These are phyloP conservation scores for Danio jaintianensis DNA, from an alignment of 2,797 vertebrate species.

Conservation along the genomic window DNA sequence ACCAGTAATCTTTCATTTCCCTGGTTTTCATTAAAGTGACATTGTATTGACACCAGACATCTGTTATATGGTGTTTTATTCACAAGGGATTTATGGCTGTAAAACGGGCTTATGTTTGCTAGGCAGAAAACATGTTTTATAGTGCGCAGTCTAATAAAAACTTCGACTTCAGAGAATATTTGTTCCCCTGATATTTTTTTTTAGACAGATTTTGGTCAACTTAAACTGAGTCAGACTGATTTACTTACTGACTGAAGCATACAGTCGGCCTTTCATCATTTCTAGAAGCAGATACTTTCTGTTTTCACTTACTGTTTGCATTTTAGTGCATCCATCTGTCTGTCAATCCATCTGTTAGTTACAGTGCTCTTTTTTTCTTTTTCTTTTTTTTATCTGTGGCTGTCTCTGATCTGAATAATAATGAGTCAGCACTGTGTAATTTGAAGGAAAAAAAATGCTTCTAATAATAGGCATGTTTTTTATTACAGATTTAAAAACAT, in stretches of 20 bases:
- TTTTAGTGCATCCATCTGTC: constrained; percentile 19
- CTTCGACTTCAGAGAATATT: neutral
- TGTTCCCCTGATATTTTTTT: neutral
- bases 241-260: neutral
- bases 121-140: neutral
- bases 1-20: neutral
- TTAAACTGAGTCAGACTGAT: neutral
- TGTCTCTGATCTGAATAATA: constrained; percentile 16
- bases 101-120: constrained; percentile 6
- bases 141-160: neutral
- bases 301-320: neutral
- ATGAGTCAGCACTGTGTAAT: constrained; percentile 3
- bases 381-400: neutral
- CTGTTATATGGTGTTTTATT: neutral
- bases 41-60: neutral
- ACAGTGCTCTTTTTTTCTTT: constrained; percentile 1
- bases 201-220: neutral
- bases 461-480: neutral
- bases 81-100: neutral
- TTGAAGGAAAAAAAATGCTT: neutral
- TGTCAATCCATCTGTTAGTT: constrained; percentile 1
- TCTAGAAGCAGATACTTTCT: neutral
- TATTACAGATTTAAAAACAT: no score
- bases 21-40: neutral
- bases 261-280: neutral